phyloP scores from a whole-genome alignment of 2,797 vertebrate species.

The Perodicticus potto region DNA sequence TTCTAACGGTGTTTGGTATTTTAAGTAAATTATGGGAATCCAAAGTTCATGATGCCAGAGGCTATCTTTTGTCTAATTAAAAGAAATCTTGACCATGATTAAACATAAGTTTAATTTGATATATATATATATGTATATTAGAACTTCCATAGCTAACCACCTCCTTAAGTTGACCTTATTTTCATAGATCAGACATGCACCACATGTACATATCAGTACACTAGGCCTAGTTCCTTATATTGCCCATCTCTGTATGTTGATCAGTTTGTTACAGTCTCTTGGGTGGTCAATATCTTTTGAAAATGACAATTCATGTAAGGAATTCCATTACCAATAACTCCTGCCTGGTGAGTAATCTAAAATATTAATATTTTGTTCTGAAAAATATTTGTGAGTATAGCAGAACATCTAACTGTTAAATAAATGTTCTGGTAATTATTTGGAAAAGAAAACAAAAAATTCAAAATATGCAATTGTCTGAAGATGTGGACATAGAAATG shows the following conservation, averaged over 20 bases:
- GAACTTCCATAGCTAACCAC: too few species aligned
- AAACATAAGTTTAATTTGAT: conserved; percentile 1
- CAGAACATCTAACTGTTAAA: conserved; percentile 11
- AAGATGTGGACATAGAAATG: conserved; percentile 26
- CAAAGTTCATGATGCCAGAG: neutral
- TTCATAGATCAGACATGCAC: too few species aligned
- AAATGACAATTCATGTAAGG: neutral
- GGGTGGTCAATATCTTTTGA: neutral
- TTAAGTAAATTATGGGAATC: neutral
- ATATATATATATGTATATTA: neutral
- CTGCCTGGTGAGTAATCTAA: neutral
- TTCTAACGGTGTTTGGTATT: neutral
- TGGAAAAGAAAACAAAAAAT: conserved; percentile 20
- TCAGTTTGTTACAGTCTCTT: too few species aligned
- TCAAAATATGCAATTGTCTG: neutral
- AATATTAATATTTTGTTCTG: neutral
- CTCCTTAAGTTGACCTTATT: too few species aligned
- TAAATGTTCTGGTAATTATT: neutral
- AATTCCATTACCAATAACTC: neutral
- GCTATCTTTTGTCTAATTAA: neutral
- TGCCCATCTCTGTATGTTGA: too few species aligned
- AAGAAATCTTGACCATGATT: neutral
- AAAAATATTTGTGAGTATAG: conserved; percentile 25
- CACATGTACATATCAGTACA: too few species aligned
- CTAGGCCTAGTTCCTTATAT: too few species aligned